phyloP scores from a whole-genome alignment of 2,888 invertebrate species.

The Apodemia mormo region DNA sequence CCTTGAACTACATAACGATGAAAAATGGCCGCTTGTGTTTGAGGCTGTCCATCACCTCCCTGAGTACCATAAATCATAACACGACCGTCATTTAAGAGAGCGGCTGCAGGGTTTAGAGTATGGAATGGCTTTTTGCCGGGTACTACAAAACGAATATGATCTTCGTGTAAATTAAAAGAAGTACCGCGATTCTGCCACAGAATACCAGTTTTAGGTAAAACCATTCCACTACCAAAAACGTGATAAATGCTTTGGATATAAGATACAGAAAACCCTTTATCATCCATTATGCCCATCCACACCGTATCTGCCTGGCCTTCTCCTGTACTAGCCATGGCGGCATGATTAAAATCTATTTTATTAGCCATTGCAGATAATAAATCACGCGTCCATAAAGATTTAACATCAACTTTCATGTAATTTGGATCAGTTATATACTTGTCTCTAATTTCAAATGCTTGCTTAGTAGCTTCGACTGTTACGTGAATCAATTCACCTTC shows the following conservation, averaged over 20 bases:
- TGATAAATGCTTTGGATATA: slow-evolving; percentile 70
- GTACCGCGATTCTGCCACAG: slow-evolving; percentile 69
- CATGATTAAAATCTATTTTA: slow-evolving; percentile 49
- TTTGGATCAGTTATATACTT: slow-evolving; percentile 63
- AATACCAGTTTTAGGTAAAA: slow-evolving; percentile 68
- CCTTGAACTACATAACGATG: slow-evolving; percentile 68
- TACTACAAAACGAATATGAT: slow-evolving; percentile 52
- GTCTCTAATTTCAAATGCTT: slow-evolving; percentile 38
- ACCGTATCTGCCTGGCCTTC: slow-evolving; percentile 67
- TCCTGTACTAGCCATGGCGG: slow-evolving; percentile 45
- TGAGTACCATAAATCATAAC: slow-evolving; percentile 65
- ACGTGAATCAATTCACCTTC: slow-evolving; percentile 66
- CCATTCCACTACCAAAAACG: slow-evolving; percentile 63
- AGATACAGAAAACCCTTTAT: slow-evolving; percentile 68
- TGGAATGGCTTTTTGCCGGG: slow-evolving; percentile 71
- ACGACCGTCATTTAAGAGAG: slow-evolving; percentile 65
- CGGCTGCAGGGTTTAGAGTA: slow-evolving; percentile 68
- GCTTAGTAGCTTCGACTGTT: slow-evolving; percentile 57
- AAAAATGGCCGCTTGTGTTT: slow-evolving; percentile 71
- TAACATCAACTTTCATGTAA: slow-evolving; percentile 57
- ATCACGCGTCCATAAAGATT: slow-evolving; percentile 49
- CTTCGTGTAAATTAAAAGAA: slow-evolving; percentile 52
- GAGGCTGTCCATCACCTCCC: slow-evolving; percentile 71
- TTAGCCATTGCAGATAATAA: slow-evolving; percentile 54
- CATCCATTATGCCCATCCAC: slow-evolving; percentile 73